Evolutionary conservation across 2,113 vertebrate species (phyloP), one percentile per base, ranked within the genome.

Genomic region (Oplegnathus fasciatus): DNA sequence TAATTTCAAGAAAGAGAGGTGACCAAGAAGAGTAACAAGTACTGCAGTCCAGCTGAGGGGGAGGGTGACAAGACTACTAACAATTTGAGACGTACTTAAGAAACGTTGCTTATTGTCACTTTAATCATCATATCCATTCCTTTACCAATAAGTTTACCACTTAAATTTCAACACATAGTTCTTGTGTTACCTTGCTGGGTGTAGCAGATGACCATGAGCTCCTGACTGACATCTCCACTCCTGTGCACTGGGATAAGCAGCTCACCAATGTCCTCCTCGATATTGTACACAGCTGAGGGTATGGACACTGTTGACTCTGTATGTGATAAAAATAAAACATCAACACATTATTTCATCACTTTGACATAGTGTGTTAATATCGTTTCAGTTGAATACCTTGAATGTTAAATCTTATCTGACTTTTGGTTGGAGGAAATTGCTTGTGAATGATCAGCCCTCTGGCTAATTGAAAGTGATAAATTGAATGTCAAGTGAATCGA

Each of bases 281-380:
- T 84, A 48, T 93, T 94, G 90, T 97, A 99, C 0, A 94, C 83
- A 0, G 96, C 94, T 42, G 96, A 96, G 11, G 97, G 97, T 82
- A 99, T 97, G 91, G 97, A 99, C 26, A 99, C 98, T 0, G 97
- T 97, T 1, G 97, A 98, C 89, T 99, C 98, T 99, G 93, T 15
- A 65, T 1, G 40, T 20, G 55, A 28, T 22, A 17, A 75, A 76
- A 87, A 89, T 2, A 78, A 85, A 81, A 86, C 42, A 82, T 61
- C 22, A 70, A 55, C 32, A 69, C 3, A 54, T 75, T 3, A 72
- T 6, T 20, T 75, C n/a, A 65, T 83, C 42, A 52, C 34, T 46
- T 7, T 46, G 24, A 72, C 60, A 62, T 0, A 0, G 6, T 46
- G 52, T 1, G 4, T 71, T 74, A 14, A 30, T 18, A 20, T 57